Percentiles rank a stretch among this genome's conserved stretches.
These are phyloP conservation scores for Tipula helvola DNA, from an alignment of 2,888 invertebrate genomes.

Conservation along the genomic window DNA sequence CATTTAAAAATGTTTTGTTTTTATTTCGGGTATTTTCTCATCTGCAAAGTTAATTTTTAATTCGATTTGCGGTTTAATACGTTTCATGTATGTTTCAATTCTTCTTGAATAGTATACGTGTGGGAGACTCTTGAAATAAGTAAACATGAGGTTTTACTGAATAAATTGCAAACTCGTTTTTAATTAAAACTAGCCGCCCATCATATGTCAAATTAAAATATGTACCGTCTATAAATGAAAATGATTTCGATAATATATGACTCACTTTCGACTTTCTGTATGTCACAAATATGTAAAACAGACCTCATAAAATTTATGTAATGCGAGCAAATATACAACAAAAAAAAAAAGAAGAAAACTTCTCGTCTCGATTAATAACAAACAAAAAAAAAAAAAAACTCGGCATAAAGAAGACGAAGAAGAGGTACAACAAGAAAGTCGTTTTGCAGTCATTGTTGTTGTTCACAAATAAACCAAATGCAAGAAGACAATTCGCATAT, in stretches of 20 bases:
- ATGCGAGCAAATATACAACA: not conserved
- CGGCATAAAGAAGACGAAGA: not conserved
- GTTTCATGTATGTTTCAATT: not conserved
- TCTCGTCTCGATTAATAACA: not conserved
- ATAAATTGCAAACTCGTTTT: not conserved
- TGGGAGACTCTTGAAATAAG: not conserved
- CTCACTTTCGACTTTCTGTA: not conserved
- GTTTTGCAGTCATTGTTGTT: not conserved
- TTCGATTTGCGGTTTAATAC: not conserved
- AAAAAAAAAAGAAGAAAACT: not conserved
- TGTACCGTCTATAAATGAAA: not conserved
- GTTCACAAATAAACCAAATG: not conserved
- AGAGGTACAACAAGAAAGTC: not conserved
- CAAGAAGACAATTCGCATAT: not conserved
- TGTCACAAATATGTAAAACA: not conserved
- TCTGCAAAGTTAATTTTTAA: not conserved
- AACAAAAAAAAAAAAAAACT: not conserved
- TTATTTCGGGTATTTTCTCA: not conserved
- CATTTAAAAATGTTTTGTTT: not conserved
- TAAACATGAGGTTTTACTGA: not conserved
- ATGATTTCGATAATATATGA: not conserved
- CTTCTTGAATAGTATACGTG: not conserved
- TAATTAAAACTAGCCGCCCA: not conserved
- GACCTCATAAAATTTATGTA: not conserved
- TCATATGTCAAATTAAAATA: not conserved